Evolutionary conservation across 53 echinoderm and acorn worm genomes (phyloP).

Genomic region (Mesocentrotus franciscanus): DNA sequence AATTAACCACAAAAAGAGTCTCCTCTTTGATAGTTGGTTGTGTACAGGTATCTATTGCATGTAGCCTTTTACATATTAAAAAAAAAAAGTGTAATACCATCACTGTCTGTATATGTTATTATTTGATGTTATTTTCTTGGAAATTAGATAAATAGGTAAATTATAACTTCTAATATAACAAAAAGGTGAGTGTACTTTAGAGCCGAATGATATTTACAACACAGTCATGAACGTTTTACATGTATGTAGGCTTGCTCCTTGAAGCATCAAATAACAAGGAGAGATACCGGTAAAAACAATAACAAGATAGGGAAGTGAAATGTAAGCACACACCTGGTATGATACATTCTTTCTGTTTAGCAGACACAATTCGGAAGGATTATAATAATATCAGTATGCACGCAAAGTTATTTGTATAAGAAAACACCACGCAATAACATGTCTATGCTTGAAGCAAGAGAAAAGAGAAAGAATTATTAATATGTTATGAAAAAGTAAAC

Average conservation of each 20-base stretch:
- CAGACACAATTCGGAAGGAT: neutral
- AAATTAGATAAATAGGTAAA: no score
- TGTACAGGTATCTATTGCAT: no score
- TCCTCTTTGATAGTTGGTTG: no score
- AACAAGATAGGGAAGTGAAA: constrained; percentile 33
- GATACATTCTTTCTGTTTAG: constrained; percentile 3
- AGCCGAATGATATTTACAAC: neutral
- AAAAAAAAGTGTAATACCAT: no score
- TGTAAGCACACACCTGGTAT: neutral
- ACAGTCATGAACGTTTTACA: neutral
- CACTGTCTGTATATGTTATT: no score
- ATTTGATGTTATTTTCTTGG: no score
- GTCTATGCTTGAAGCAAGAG: neutral
- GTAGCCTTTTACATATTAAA: no score
- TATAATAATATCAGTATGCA: neutral
- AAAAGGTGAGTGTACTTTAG: neutral
- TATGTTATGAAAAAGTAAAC: neutral
- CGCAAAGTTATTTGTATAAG: neutral
- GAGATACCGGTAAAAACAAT: neutral
- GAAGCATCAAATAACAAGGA: neutral
- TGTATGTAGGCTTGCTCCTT: neutral
- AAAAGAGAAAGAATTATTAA: neutral
- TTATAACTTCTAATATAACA: no score
- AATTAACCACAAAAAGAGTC: neutral
- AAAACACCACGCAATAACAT: neutral